Evolutionary conservation across 2,113 vertebrate genomes (phyloP), one percentile per base, ranked within the genome.

Genomic region (Archilochus colubris): DNA sequence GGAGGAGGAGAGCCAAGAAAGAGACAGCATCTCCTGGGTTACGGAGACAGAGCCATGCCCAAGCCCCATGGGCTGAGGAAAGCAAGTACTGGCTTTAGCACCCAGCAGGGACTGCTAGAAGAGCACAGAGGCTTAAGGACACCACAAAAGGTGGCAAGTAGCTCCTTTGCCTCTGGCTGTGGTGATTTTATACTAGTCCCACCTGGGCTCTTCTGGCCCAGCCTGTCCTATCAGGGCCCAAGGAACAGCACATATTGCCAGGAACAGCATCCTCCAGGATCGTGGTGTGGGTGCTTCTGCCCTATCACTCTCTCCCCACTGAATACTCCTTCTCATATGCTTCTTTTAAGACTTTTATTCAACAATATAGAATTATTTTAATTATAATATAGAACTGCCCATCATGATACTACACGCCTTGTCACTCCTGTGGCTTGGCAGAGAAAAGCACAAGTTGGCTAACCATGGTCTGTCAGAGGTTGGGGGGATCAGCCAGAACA

Each of bases 321-420:
- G 66, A 97, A 97, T 77, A 97, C 95, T 97, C 91, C 94, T 97
- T 96, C 88, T 80, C 75, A 22, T 91, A 44, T 44, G 16, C 70
- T 97, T 97, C 92, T 97, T 97, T 97, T 96, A 98, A 97, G 97
- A 97, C 90, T 97, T 98, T 98, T 98, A 98, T 98, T 98, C 97
- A 97, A 96, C 96, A 97, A 97, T 97, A 98, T 97, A 98, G 96
- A 98, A 95, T 97, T 97, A 21, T 97, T 95, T 97, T 94, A 94
- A 91, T 96, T 95, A 95, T 95, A 94, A 95, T 96, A 95, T 92
- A 94, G 94, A 96, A 95, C 96, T 88, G 93, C 95, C 96, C 96
- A 13, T 95, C 28, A 48, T 92, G 90, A 93, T 73, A 90, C 82
- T 68, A 68, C 24, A 76, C 6, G 30, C 80, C 74, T 76, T 88